phyloP scores from a whole-genome alignment of 2,888 invertebrate species.

The Catocala sponsa region DNA sequence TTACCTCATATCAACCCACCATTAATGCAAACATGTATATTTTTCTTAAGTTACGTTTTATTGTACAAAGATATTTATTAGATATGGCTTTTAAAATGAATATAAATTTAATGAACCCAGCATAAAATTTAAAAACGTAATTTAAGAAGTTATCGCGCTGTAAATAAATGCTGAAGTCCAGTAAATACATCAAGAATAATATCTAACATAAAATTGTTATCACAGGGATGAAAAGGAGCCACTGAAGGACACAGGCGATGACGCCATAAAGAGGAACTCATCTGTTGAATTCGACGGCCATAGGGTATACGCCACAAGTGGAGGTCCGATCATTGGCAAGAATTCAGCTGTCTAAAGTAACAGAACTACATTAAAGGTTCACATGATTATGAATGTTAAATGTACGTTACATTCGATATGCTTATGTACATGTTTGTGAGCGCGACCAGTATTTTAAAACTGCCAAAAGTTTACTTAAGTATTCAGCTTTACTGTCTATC shows the following conservation, averaged over 20 bases:
- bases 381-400: slow-evolving; percentile 36
- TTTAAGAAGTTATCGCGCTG: slow-evolving; percentile 31
- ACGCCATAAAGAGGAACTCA: slow-evolving; percentile 91
- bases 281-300: slow-evolving; percentile 95
- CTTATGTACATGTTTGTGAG: slow-evolving; percentile 80
- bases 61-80: neutral
- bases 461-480: slow-evolving; percentile 79
- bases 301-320: slow-evolving; percentile 94
- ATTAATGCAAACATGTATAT: slow-evolving; percentile 27
- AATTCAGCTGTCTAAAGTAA: slow-evolving; percentile 93
- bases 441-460: slow-evolving; percentile 81
- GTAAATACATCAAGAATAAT: neutral
- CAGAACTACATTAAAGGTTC: slow-evolving; percentile 12
- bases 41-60: slow-evolving; percentile 34
- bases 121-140: slow-evolving; percentile 20
- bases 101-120: neutral
- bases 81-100: neutral
- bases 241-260: slow-evolving; percentile 90
- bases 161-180: slow-evolving; percentile 50
- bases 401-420: slow-evolving; percentile 53
- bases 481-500: slow-evolving; percentile 69
- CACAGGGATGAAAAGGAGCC: slow-evolving; percentile 94
- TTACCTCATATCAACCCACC: slow-evolving; percentile 28
- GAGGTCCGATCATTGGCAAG: slow-evolving; percentile 95
- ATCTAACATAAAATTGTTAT: slow-evolving; percentile 40